phyloP scores from a whole-genome alignment of 2,113 vertebrate genomes.

The Oostethus manadensis region DNA sequence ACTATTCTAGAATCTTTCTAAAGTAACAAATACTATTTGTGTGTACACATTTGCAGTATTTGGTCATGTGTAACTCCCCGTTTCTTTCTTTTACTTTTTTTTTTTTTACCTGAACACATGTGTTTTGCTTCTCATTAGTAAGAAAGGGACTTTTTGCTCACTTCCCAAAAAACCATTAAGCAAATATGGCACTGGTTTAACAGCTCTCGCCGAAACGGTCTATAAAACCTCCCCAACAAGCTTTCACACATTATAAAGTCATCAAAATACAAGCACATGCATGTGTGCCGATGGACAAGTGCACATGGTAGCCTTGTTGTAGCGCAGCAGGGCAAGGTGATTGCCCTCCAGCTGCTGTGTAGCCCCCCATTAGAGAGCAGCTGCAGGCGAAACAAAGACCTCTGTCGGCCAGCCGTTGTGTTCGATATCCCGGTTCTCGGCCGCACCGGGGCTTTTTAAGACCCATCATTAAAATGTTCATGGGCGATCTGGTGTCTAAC shows the following conservation, averaged over 20 bases:
- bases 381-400: constrained; percentile 30
- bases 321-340: constrained; percentile 36
- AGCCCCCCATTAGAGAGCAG: constrained; percentile 42
- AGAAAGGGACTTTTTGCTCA: neutral
- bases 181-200: neutral
- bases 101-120: neutral
- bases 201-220: neutral
- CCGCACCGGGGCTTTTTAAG: constrained; percentile 42
- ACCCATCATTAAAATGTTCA: constrained; percentile 42
- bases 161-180: neutral
- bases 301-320: constrained; percentile 44
- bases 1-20: neutral
- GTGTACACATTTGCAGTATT: too few relatives aligned
- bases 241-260: constrained; percentile 14
- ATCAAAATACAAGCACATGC: constrained; percentile 29
- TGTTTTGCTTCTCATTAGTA: neutral
- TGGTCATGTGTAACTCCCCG: neutral
- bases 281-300: constrained; percentile 31
- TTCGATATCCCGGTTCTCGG: constrained; percentile 38
- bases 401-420: constrained; percentile 26
- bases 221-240: neutral
- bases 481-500: constrained; percentile 42
- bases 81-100: neutral
- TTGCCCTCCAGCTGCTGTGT: constrained; percentile 44
- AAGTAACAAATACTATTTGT: too few relatives aligned